A percentile compares a stretch with the other conserved stretches of the same genome.
phyloP scores from a whole-genome alignment of 23 tunicate genomes.

The Trididemnum nubilum region DNA sequence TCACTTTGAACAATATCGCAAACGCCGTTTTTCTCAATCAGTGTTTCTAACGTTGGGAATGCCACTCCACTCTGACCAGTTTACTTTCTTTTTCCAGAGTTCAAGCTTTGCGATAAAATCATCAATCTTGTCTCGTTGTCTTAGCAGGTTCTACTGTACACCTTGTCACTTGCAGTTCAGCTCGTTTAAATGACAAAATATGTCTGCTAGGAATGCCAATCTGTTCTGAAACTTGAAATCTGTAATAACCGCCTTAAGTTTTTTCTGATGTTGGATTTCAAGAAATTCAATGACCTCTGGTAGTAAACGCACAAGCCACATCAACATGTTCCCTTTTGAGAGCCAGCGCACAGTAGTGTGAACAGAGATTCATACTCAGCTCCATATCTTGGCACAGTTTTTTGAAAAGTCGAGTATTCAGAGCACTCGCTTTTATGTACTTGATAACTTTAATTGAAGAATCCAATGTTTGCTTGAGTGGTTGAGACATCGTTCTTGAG shows the following conservation, averaged over 20 bases:
- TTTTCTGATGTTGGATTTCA: constrained; percentile 41
- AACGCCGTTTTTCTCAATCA: constrained; percentile 33
- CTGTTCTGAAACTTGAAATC: constrained; percentile 36
- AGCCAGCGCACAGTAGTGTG: constrained; percentile 56
- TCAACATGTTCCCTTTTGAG: constrained; percentile 31
- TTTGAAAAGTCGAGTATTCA: constrained; percentile 48
- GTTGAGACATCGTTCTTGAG: constrained; percentile 44
- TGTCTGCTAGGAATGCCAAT: too few species aligned
- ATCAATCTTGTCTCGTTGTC: constrained; percentile 43
- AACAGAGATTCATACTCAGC: constrained; percentile 26
- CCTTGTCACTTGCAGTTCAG: constrained; percentile 55
- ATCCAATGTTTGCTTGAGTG: constrained; percentile 56
- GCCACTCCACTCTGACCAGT: constrained; percentile 44
- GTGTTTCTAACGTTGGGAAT: constrained; percentile 38
- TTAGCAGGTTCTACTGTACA: constrained; percentile 12
- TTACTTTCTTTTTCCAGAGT: constrained; percentile 29
- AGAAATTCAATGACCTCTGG: constrained; percentile 40
- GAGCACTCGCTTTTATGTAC: constrained; percentile 43
- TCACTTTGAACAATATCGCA: constrained; percentile 36
- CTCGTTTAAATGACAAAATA: constrained; percentile 51
- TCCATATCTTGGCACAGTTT: constrained; percentile 48
- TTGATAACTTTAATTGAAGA: constrained; percentile 38
- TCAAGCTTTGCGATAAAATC: constrained; percentile 34
- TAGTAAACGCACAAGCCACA: constrained; percentile 25
- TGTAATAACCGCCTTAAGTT: constrained; percentile 36